Percentiles rank a stretch among this genome's conserved stretches.
Evolutionary conservation across 2,113 vertebrate genomes (phyloP).

Genomic region (Ptychochromis oligacanthus): DNA sequence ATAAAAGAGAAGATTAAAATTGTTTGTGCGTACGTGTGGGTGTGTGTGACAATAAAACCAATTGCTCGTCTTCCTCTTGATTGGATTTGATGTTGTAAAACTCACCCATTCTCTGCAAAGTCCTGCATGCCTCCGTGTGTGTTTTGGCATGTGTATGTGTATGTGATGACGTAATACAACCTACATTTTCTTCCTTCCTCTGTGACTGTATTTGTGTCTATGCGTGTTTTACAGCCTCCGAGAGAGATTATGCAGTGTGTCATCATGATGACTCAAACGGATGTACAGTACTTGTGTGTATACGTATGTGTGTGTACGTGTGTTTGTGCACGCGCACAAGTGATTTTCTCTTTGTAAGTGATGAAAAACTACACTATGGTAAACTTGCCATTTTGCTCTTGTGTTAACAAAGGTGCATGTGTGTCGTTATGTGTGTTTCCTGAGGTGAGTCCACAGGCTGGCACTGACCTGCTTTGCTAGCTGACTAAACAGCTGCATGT

Average conservation of each 20-base stretch:
- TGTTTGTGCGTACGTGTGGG: not conserved
- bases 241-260: slow-evolving; percentile 49
- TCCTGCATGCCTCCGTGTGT: not conserved
- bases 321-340: no score
- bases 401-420: not conserved
- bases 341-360: not conserved
- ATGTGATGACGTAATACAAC: slow-evolving; percentile 39
- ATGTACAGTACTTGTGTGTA: slow-evolving; percentile 28
- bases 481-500: slow-evolving; percentile 42
- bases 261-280: slow-evolving; percentile 54
- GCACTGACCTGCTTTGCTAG: slow-evolving; percentile 50
- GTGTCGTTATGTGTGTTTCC: slow-evolving; percentile 3
- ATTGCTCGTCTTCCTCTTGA: slow-evolving; percentile 5
- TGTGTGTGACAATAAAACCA: slow-evolving; percentile 4
- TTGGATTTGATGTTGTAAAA: slow-evolving; percentile 1
- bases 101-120: not conserved
- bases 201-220: slow-evolving; percentile 11
- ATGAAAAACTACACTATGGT: not conserved
- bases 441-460: slow-evolving; percentile 44
- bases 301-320: slow-evolving; percentile 6
- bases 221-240: slow-evolving; percentile 39
- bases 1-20: slow-evolving; percentile 3
- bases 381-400: not conserved
- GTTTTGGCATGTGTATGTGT: not conserved
- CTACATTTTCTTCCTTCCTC: slow-evolving; percentile 29